Evolutionary conservation across 2,888 invertebrate genomes (phyloP), one percentile per base, ranked within the genome.

Genomic region (Sicus ferrugineus): DNA sequence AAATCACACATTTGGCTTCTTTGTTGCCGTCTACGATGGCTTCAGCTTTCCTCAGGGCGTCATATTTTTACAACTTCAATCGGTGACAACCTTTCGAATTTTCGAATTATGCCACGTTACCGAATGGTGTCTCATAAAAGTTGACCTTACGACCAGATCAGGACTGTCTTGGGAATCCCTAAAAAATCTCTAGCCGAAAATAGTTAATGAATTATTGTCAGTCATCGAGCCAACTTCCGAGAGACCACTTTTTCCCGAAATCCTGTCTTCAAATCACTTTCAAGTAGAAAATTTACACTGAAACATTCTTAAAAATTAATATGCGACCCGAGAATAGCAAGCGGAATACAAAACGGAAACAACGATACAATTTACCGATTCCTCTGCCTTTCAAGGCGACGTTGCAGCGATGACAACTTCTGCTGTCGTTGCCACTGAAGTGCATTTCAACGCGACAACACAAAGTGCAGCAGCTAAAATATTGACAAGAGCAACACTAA

Each of bases 231-330:
- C n/a, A n/a, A n/a, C n/a, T n/a, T n/a, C n/a, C n/a, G n/a, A n/a
- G n/a, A n/a, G n/a, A n/a, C n/a, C n/a, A n/a, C n/a, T n/a, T n/a
- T n/a, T n/a, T n/a, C 11, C 9, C 14, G 3, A 54, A 54, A 54
- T 54, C 26, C 16, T 28, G 5, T 26, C 14, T 14, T 54, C 28
- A 54, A 54, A 54, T 54, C 26, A 21, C 50, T 52, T 23, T 2
- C 54, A 54, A 2, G 26, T 42, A 23, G 42, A 42, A 23, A 61
- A 61, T 42, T 19, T 59, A 61, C 26, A 67, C 28, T 67, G 67
- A 67, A 67, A 48, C 59, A 48, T 34, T n/a, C n/a, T 67, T 59
- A 48, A 67, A 59, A 59, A 59, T 67, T n/a, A 16, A 67, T 67
- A 46, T 31, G 46, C 21, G 31, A 59, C 46, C 46, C 5, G 67